Conservation (phyloP, 2,888 invertebrate genomes). For the Drosophila recens region DNA sequence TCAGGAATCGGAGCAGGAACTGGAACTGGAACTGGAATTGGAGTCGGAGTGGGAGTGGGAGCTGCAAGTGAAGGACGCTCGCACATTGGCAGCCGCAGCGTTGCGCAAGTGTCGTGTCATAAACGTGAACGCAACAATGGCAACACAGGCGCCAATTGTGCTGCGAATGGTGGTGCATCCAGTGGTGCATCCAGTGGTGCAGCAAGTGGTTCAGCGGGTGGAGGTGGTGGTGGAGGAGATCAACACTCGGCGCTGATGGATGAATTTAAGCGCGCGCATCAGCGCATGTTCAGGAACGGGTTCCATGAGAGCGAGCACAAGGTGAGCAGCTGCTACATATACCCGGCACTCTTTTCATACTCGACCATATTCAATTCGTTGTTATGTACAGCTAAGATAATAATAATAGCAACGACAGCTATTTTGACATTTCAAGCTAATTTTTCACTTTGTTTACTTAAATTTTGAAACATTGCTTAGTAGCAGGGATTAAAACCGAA, state of each 20-base stretch:
- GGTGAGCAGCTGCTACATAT: conserved; percentile 72
- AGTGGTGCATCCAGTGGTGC: conserved; percentile 83
- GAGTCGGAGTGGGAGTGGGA: conserved; percentile 8
- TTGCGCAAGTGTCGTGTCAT: conserved; percentile 73
- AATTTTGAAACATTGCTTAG: too few relatives aligned
- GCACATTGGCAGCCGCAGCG: conserved; percentile 36
- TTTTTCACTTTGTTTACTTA: too few relatives aligned
- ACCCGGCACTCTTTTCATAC: not conserved
- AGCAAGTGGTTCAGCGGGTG: not conserved
- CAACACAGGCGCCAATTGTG: conserved; percentile 27
- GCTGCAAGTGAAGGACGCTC: conserved; percentile 53
- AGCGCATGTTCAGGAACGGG: conserved; percentile 91
- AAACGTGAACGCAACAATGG: conserved; percentile 86
- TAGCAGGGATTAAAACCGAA: too few relatives aligned
- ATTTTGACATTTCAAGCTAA: too few relatives aligned
- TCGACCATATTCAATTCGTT: not conserved
- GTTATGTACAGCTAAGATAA: too few relatives aligned
- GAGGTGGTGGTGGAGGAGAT: conserved; percentile 86
- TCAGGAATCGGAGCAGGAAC: conserved; percentile 8
- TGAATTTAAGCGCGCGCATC: conserved; percentile 95
- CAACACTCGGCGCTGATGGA: conserved; percentile 92
- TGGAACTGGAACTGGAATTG: conserved; percentile 32
- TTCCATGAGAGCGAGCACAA: conserved; percentile 83
- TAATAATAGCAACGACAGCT: too few relatives aligned
- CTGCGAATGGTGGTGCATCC: conserved; percentile 72